Conservation (phyloP, 2,888 invertebrate species). For the Caenorhabditis wallacei region DNA sequence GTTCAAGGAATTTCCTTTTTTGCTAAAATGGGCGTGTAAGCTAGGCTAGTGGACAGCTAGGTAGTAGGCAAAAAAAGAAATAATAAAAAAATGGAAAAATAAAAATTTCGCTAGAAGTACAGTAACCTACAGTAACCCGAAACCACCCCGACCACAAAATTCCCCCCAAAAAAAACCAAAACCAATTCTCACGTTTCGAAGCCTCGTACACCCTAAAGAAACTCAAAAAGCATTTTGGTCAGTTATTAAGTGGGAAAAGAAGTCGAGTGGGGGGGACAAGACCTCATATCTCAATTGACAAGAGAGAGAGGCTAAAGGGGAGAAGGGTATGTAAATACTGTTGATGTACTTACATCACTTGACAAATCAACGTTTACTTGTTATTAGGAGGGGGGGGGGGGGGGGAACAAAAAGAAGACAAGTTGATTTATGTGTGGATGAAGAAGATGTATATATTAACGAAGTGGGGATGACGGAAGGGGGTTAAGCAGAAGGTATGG, state of each 20-base stretch:
- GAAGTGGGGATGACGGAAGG: slow-evolving; percentile 37
- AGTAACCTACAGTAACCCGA: too few species aligned
- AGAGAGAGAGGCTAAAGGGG: slow-evolving; percentile 21
- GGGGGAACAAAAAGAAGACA: slow-evolving; percentile 4
- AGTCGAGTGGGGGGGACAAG: slow-evolving; percentile 55
- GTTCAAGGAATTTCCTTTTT: too few species aligned
- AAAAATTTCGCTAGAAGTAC: too few species aligned
- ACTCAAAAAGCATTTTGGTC: slow-evolving; percentile 28
- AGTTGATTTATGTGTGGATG: slow-evolving; percentile 26
- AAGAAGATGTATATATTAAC: slow-evolving; percentile 42
- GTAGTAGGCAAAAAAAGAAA: too few species aligned
- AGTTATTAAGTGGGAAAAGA: slow-evolving; percentile 57
- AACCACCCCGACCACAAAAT: too few species aligned
- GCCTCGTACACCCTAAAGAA: background rate
- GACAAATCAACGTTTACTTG: slow-evolving; percentile 60
- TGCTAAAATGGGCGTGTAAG: too few species aligned
- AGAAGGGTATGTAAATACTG: slow-evolving; percentile 56
- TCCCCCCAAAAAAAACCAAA: too few species aligned
- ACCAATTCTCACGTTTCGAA: slow-evolving; percentile 10
- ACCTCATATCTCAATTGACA: slow-evolving; percentile 37
- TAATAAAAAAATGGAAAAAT: too few species aligned
- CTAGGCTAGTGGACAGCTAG: too few species aligned
- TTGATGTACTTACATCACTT: slow-evolving; percentile 60
- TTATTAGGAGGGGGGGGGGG: slow-evolving; percentile 9
- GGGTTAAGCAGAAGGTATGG: slow-evolving; percentile 17